These are phyloP conservation scores for Chloropsis cyanopogon DNA, from an alignment of 2,113 vertebrate species.

Conservation along the genomic window DNA sequence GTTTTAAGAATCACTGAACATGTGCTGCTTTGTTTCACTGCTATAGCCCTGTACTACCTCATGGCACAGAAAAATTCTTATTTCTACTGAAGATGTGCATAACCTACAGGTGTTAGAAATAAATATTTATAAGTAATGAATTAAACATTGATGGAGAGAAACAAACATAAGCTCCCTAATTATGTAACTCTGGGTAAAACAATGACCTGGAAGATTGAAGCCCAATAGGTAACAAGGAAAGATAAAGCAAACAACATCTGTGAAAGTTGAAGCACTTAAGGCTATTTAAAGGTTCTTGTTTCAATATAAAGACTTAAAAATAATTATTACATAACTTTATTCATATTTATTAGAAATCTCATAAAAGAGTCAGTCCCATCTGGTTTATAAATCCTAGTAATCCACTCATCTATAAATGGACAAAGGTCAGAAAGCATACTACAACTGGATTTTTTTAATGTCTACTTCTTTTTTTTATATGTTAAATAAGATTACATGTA, in stretches of 20 bases:
- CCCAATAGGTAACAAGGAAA: background rate
- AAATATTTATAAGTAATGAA: conserved; percentile 12
- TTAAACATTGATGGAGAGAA: background rate
- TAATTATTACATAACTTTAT: background rate
- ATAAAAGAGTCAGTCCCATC: background rate
- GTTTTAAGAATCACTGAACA: background rate
- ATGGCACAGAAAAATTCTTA: background rate
- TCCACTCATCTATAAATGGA: background rate
- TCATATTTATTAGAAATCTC: background rate
- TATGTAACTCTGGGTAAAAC: background rate
- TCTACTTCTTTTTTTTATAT: background rate
- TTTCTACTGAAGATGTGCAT: background rate
- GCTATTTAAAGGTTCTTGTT: background rate
- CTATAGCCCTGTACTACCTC: background rate
- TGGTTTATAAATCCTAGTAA: background rate
- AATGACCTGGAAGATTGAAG: background rate
- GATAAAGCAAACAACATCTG: background rate
- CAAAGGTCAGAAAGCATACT: background rate
- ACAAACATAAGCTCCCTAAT: background rate
- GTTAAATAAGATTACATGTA: background rate
- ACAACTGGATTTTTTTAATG: background rate
- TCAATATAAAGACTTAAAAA: background rate
- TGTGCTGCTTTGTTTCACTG: background rate
- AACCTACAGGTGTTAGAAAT: background rate
- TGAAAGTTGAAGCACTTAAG: background rate